Evolutionary conservation across 2,113 vertebrate species (phyloP).

Genomic region (Ancistrus triradiatus): DNA sequence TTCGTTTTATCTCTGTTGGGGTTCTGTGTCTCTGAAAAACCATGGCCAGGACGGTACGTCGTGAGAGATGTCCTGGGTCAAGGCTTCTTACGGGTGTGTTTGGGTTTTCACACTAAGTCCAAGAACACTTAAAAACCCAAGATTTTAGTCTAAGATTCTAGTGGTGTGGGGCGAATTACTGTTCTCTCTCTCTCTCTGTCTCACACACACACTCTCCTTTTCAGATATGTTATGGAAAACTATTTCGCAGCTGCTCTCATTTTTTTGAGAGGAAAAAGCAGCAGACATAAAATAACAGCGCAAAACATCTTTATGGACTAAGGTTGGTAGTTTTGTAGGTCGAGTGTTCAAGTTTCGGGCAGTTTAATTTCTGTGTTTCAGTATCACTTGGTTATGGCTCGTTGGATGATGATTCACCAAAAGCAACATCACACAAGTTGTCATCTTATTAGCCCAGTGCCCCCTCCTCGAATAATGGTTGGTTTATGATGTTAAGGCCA

Average conservation of each 20-base stretch:
- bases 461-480: too few relatives aligned
- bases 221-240: conserved; percentile 20
- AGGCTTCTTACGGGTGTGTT: conserved; percentile 8
- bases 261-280: not conserved
- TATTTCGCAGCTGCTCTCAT: conserved; percentile 2
- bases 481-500: too few relatives aligned
- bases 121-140: conserved; percentile 15
- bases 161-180: conserved; percentile 23
- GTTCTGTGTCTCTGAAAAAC: conserved; percentile 8
- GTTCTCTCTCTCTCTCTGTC: conserved; percentile 11
- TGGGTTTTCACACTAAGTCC: conserved; percentile 5
- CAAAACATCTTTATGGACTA: too few relatives aligned
- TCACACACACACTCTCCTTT: conserved; percentile 10
- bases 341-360: too few relatives aligned
- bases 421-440: too few relatives aligned
- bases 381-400: too few relatives aligned
- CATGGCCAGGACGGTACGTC: not conserved
- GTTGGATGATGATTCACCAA: too few relatives aligned
- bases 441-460: too few relatives aligned
- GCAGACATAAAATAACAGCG: too few relatives aligned
- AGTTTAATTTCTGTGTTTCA: too few relatives aligned
- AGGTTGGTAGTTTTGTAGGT: too few relatives aligned
- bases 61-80: conserved; percentile 5
- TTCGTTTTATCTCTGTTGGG: not conserved
- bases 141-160: conserved; percentile 12